Percentiles rank a stretch among this genome's conserved stretches.
Evolutionary conservation across 2,888 invertebrate species (phyloP).

Genomic region (Philaethria dido): DNA sequence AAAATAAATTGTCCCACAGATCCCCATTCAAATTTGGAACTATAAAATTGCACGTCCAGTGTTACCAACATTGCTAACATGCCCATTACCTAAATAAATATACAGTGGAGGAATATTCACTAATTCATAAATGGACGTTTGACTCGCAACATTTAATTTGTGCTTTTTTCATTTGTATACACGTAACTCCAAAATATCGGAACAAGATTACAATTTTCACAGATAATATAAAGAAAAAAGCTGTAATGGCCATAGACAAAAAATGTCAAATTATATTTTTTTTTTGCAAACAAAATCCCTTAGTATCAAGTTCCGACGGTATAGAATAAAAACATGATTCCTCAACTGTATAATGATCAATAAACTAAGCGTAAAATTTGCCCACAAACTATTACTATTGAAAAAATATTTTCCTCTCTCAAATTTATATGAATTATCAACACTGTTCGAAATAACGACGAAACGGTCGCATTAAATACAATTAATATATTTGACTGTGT

Average conservation of each 20-base stretch:
- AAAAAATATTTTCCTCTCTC: slow-evolving; percentile 65
- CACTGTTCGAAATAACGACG: slow-evolving; percentile 27
- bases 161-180: slow-evolving; percentile 30
- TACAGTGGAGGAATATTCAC: slow-evolving; percentile 78
- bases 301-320: slow-evolving; percentile 42
- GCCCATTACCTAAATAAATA: slow-evolving; percentile 71
- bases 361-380: slow-evolving; percentile 61
- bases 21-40: slow-evolving; percentile 16
- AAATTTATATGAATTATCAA: slow-evolving; percentile 46
- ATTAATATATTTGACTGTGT: slow-evolving; percentile 17
- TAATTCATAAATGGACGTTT: slow-evolving; percentile 77
- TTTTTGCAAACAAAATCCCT: background rate
- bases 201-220: slow-evolving; percentile 32
- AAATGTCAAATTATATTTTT: slow-evolving; percentile 3
- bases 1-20: slow-evolving; percentile 25
- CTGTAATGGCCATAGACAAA: slow-evolving; percentile 12
- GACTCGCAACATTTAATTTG: slow-evolving; percentile 50
- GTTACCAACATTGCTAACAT: slow-evolving; percentile 57
- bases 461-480: slow-evolving; percentile 26
- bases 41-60: slow-evolving; percentile 41
- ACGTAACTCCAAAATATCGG: slow-evolving; percentile 36
- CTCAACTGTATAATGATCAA: slow-evolving; percentile 69
- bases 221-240: background rate
- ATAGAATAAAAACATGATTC: slow-evolving; percentile 51
- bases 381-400: slow-evolving; percentile 60